Evolutionary conservation across 2,888 invertebrate genomes (phyloP).

Genomic region (Penaeus monodon): DNA sequence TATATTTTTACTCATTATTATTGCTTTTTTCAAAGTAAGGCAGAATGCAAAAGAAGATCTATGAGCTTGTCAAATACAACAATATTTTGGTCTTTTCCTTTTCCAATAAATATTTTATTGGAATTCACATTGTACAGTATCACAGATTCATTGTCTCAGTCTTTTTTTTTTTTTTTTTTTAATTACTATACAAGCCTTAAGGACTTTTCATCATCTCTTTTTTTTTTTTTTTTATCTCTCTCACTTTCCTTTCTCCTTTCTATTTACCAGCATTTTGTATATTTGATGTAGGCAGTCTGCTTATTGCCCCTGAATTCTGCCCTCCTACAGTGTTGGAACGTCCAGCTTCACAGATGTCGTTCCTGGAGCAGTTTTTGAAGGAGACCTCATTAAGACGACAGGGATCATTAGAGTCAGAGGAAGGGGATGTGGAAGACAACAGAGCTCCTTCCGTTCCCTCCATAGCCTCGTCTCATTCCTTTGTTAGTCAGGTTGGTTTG

Average conservation of each 20-base stretch:
- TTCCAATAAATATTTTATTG: too few relatives aligned
- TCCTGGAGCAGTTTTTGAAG: conserved; percentile 89
- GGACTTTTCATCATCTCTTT: too few relatives aligned
- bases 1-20: neutral
- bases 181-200: too few relatives aligned
- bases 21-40: neutral
- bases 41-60: neutral
- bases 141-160: too few relatives aligned
- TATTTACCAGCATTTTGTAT: too few relatives aligned
- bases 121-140: too few relatives aligned
- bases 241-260: too few relatives aligned
- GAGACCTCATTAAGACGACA: conserved; percentile 72
- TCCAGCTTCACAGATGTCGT: conserved; percentile 91
- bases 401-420: conserved; percentile 72
- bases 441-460: conserved; percentile 79
- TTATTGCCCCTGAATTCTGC: neutral
- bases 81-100: neutral
- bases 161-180: too few relatives aligned
- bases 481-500: conserved; percentile 64
- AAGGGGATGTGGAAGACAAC: conserved; percentile 83
- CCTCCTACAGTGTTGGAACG: conserved; percentile 75
- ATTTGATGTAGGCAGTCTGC: too few relatives aligned
- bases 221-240: too few relatives aligned
- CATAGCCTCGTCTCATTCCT: conserved; percentile 65
- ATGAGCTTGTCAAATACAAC: neutral